Evolutionary conservation across 2,797 vertebrate species (phyloP), one percentile per base, ranked within the genome.

Genomic region (Neosalanx taihuensis): DNA sequence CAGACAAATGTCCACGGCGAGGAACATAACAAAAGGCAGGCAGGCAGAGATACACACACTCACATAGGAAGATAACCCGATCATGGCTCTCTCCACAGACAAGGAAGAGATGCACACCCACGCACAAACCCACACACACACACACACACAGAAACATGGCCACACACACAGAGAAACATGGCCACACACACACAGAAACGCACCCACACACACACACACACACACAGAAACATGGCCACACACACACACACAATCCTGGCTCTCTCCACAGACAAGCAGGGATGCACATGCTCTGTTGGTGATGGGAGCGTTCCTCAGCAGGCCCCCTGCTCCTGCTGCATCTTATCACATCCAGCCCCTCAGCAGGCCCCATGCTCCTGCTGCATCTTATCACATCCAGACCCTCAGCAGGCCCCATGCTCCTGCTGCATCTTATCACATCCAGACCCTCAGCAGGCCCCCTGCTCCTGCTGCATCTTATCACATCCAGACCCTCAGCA

Each of bases 311-410:
- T 61, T 67, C 49, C 49, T 69, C 49, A 64, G 64, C 49, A 51
- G 35, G 37, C 72, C 29, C 61, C 20, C 49, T 71, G 62, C 46
- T 65, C 46, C 41, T 33, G 31, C 57, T 49, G 20, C 46, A 72
- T 67, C 57, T 76, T 17, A 71, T 67, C 74, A 80, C 70, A 71
- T 75, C 77, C 17, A 72, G 58, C 1, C 23, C 23, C 23, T 26
- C 23, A 26, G 23, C 23, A 26, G 23, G 23, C 23, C 23, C 23
- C 1, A 1, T 26, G 23, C 46, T 68, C 49, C 41, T 33, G 31
- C 57, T 46, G 20, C 46, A 74, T 67, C 57, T 76, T n/a, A 71
- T 67, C 76, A 80, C 70, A 69, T 74, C 77, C 13, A 67, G 57
- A 61, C 70, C 49, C 56, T 71, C 57, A 66, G 64, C 49, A 51